These are phyloP conservation scores for Bambusicola thoracicus DNA, from an alignment of 2,113 vertebrate species.

Conservation along the genomic window DNA sequence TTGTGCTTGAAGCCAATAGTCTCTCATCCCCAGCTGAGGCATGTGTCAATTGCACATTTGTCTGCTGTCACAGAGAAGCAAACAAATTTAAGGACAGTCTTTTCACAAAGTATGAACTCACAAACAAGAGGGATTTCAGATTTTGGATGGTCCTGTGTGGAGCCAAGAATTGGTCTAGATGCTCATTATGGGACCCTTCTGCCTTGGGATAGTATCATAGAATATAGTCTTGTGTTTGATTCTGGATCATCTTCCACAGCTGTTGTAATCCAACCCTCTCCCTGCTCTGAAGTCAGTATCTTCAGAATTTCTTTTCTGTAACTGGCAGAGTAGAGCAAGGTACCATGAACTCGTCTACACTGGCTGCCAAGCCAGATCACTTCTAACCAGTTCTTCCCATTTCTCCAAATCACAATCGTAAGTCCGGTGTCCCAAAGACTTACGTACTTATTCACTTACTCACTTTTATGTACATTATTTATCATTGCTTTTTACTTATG, in stretches of 20 bases:
- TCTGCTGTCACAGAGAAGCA: background rate
- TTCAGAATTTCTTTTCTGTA: background rate
- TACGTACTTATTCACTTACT: too few relatives aligned
- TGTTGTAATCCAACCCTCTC: background rate
- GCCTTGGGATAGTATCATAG: too few relatives aligned
- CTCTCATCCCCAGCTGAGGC: rapidly evolving
- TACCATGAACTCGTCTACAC: rapidly evolving
- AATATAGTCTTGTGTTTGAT: background rate
- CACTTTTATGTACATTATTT: background rate
- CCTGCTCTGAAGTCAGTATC: background rate
- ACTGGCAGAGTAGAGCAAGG: background rate
- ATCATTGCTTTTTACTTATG: background rate
- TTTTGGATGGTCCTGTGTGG: too few relatives aligned
- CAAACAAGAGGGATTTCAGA: rapidly evolving
- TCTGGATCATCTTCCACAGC: background rate
- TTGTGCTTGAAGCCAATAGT: background rate
- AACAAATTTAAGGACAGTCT: rapidly evolving
- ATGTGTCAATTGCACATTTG: background rate
- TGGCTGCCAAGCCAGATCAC: background rate
- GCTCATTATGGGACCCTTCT: too few relatives aligned
- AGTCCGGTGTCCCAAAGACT: background rate
- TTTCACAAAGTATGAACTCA: background rate
- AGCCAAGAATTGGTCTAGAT: too few relatives aligned
- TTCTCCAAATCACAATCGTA: background rate
- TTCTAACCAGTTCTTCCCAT: background rate